phyloP scores from a whole-genome alignment of 1,140 invertebrate species.

The Yoshiicerus persimilis region DNA sequence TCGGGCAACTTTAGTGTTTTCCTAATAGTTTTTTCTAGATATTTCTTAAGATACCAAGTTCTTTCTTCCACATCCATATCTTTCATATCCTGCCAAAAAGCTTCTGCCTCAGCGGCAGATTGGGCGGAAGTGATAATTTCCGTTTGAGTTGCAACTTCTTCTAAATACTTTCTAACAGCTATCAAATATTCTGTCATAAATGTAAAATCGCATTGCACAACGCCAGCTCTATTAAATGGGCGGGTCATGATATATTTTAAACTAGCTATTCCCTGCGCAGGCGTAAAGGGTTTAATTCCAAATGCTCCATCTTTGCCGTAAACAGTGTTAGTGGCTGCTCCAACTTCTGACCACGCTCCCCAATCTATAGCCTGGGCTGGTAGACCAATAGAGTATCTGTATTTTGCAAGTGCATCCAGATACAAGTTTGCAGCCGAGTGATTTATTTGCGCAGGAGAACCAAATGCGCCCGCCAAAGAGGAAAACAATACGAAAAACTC shows the following conservation, averaged over 20 bases:
- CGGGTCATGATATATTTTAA: neutral
- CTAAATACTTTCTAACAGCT: neutral
- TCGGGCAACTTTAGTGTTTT: slow-evolving; percentile 25
- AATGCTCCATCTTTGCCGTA: neutral
- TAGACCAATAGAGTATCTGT: neutral
- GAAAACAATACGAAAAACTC: slow-evolving; percentile 30
- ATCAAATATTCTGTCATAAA: neutral
- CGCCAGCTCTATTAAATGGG: neutral
- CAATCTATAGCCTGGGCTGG: neutral
- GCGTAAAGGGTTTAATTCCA: neutral
- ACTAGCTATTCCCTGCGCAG: neutral
- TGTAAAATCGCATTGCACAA: neutral
- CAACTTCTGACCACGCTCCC: slow-evolving; percentile 21
- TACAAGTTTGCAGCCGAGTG: slow-evolving; percentile 22
- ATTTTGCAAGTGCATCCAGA: neutral
- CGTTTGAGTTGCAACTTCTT: neutral
- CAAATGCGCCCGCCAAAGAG: neutral
- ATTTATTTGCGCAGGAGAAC: neutral
- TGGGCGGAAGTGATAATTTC: neutral
- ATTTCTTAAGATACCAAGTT: neutral
- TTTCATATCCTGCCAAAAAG: neutral
- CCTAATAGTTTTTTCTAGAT: neutral
- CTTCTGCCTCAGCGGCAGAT: neutral
- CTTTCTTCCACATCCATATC: neutral
- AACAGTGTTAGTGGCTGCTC: neutral